Evolutionary conservation across 2,888 invertebrate species (phyloP), one percentile per base, ranked within the genome.

Genomic region (Panzeria rudis): DNA sequence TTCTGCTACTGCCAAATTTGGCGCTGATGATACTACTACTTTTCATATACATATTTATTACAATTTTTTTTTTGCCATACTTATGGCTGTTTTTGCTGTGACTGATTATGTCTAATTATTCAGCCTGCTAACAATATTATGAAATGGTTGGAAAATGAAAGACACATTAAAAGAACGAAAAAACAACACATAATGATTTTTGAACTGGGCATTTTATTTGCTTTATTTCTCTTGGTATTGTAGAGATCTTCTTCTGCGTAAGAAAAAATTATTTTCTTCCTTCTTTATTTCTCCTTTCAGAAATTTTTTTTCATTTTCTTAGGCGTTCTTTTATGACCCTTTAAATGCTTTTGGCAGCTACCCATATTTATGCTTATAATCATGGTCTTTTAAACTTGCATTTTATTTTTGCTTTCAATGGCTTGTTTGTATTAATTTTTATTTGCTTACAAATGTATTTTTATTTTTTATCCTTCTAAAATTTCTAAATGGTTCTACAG

Each of bases 61-160:
- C 25, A 62, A 9, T 8, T 52, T n/a, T n/a, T n/a, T n/a, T n/a
- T n/a, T 69, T 35, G 20, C 23, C 52, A 56, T 13, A 8, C 73
- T 90, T 89, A 88, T 90, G 89, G 88, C 41, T 89, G 88, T 89
- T 89, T 89, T 89, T 89, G 88, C 89, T 88, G 88, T 90, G 90
- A 91, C 90, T 90, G 90, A 91, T 90, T 90, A 89, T 89, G 86
- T 90, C 89, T 91, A 91, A 90, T 90, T 91, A 91, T 89, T 91
- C 90, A 90, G 68, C 87, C 88, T 87, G 90, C 89, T 89, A 89
- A 89, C 89, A 89, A 89, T 89, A 89, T 89, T 87, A 87, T 75
- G 64, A 77, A 77, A 83, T 56, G 35, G 64, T 71, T 38, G 8
- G 23, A 38, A 75, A 64, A 71, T 59, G 35, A 62, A 56, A 54